Base-by-base conservation (phyloP, 2,888 invertebrate species). In the Drosophila hamatofila region DNA sequence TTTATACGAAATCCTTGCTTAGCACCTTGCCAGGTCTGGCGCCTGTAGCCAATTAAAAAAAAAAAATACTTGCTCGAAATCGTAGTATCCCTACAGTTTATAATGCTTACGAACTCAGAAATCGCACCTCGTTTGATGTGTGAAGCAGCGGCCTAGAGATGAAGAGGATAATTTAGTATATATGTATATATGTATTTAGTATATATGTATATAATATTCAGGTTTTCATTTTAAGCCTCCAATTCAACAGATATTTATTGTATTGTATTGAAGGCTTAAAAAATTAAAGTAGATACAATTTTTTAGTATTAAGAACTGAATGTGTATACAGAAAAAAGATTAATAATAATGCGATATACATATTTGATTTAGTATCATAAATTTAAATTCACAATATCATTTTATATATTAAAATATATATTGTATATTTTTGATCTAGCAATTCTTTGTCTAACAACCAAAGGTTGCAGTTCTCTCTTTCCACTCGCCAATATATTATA, bases 21-120 rank as follows among this genome's bases (percentile, higher is more conserved):
- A 42, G 23, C 42, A 42, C 42, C 42, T 42, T 42, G 42, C 42
- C 14, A 23, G 79, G 52, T 65, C 69, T 62, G 86, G 90, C 88
- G 88, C 86, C 90, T 69, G 14, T 16, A 64, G 80, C 75, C 78
- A 89, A 88, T 86, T 89, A 42, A 42, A 41, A 41, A 41, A 18
- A 18, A 67, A 82, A 82, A 61, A 51, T 39, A 48, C 61, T 70
- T 52, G 60, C 61, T 16, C 18, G 46, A 76, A 46, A 66, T 62
- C 56, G 6, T 57, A 35, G 27, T 52, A 44, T 60, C 54, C 42
- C 33, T 57, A 70, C 52, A 62, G 61, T 27, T 55, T 46, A 66
- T 33, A 66, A 39, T 63, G 60, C 35, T 76, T 51, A 77, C 49
- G 59, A 33, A 59, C 49, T 11, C 46, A 12, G 25, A 7, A 16